Evolutionary conservation across 2,888 invertebrate species (phyloP), one percentile per base, ranked within the genome.

Genomic region (Andrena camellia): DNA sequence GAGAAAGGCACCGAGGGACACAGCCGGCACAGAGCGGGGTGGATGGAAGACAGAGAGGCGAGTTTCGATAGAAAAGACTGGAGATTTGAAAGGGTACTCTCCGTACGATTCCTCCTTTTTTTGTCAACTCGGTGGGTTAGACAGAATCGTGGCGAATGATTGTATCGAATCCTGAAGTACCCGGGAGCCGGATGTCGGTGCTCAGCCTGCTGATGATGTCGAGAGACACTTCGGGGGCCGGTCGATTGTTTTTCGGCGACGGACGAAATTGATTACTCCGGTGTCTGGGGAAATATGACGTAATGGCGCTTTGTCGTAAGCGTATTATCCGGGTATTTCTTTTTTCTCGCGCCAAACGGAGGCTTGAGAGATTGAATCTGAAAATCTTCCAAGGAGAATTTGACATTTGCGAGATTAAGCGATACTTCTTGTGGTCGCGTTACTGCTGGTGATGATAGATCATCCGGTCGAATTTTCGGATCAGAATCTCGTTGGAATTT

Each of bases 261-360:
- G 42, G 70, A 68, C 42, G 63, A 84, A 84, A 84, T 84, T 84
- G 84, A 84, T 84, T 84, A 82, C 82, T 72, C 17, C 29, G 54
- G 74, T 66, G 78, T 71, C 83, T 82, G 78, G 83, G 83, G 83
- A 84, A 84, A 84, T 84, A 84, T 82, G 83, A 84, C 74, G 83
- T 82, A 84, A 84, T 84, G 83, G 82, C 57, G 59, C 69, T 83
- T 83, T 83, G 83, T 81, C 63, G 81, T 81, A 83, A 83, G 69
- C 72, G 77, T 81, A 81, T 83, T 83, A 83, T 77, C 29, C 66
- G 26, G 52, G 5, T 50, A 66, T 62, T 59, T 42, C 35, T 59
- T 29, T 35, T 76, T 62, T 6, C 42, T 10, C 59, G n/a, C 10
- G 29, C 35, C 57, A 42, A 33, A 54, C 70, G 35, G 23, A n/a